Evolutionary conservation across 2,888 invertebrate genomes (phyloP).

Genomic region (Heterodera filipjevi): DNA sequence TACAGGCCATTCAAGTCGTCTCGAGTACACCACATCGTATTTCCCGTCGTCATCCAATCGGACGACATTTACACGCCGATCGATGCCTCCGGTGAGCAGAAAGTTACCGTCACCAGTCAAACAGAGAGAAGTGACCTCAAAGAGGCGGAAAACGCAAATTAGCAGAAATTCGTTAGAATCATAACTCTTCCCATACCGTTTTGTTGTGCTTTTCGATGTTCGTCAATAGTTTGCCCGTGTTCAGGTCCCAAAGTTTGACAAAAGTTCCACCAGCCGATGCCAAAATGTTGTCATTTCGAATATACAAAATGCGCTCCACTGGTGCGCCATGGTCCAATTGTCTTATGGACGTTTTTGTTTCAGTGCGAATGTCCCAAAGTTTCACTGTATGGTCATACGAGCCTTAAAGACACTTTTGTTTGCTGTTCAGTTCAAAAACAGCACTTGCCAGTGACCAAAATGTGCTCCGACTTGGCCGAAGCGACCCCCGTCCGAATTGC

Average conservation of each 20-base stretch:
- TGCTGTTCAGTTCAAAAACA: neutral
- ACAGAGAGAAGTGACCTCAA: conserved; percentile 80
- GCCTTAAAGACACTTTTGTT: conserved; percentile 38
- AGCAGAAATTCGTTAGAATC: neutral
- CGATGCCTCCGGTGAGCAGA: conserved; percentile 85
- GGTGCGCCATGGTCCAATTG: conserved; percentile 84
- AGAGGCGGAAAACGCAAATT: neutral
- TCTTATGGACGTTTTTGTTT: conserved; percentile 66
- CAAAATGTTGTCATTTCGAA: conserved; percentile 86
- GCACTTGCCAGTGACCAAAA: conserved; percentile 50
- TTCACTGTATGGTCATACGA: conserved; percentile 70
- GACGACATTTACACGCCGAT: conserved; percentile 70
- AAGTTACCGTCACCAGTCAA: conserved; percentile 79
- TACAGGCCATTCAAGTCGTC: conserved; percentile 77
- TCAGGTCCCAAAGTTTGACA: conserved; percentile 82
- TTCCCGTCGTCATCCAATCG: conserved; percentile 46
- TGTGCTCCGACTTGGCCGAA: conserved; percentile 46
- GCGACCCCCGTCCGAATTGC: conserved; percentile 52
- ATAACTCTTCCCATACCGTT: conserved; percentile 38
- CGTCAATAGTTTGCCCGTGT: conserved; percentile 79
- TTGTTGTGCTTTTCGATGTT: conserved; percentile 87
- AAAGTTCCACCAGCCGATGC: conserved; percentile 77
- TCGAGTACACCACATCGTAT: conserved; percentile 49
- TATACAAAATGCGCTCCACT: conserved; percentile 80
- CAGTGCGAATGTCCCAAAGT: conserved; percentile 75